Percentiles rank a stretch among this genome's conserved stretches.
Conservation (phyloP, 2,797 vertebrate genomes). For the Cynodonichthys magdalenae region DNA sequence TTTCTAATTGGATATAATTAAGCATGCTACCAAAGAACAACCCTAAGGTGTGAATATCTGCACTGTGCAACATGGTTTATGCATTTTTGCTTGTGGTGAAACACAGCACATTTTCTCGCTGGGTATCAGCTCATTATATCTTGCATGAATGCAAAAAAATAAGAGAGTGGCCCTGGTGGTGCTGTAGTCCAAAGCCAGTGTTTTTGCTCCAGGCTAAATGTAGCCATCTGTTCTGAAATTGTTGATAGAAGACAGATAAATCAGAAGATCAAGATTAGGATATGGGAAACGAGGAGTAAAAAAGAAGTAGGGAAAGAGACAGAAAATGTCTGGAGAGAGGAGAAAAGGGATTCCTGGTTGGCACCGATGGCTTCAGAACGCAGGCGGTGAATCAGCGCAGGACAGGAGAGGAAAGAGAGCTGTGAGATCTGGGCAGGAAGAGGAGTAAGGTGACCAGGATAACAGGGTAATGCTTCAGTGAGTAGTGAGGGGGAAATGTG, state of each 20-base stretch:
- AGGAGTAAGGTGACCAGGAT: slow-evolving; percentile 40
- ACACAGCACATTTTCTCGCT: slow-evolving; percentile 55
- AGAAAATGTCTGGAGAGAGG: slow-evolving; percentile 20
- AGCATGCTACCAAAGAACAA: slow-evolving; percentile 67
- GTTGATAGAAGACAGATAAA: slow-evolving; percentile 72
- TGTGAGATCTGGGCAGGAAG: slow-evolving; percentile 43
- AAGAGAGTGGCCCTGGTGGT: slow-evolving; percentile 59
- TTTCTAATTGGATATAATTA: slow-evolving; percentile 58
- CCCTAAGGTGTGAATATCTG: slow-evolving; percentile 72
- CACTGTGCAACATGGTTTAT: slow-evolving; percentile 67
- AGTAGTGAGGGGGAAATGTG: slow-evolving; percentile 42
- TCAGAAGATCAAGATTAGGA: slow-evolving; percentile 69
- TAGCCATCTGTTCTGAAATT: slow-evolving; percentile 80
- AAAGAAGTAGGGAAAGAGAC: slow-evolving; percentile 19
- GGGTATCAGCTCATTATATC: slow-evolving; percentile 77
- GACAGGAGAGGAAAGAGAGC: not conserved
- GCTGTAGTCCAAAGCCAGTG: slow-evolving; percentile 73
- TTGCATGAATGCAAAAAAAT: slow-evolving; percentile 43
- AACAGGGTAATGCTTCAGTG: slow-evolving; percentile 40
- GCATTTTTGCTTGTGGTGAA: slow-evolving; percentile 70
- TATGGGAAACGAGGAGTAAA: slow-evolving; percentile 25
- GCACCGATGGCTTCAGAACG: slow-evolving; percentile 18
- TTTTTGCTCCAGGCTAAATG: slow-evolving; percentile 73
- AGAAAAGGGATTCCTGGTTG: slow-evolving; percentile 55
- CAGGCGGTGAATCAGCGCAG: not conserved